Base-by-base conservation (phyloP, 2,797 vertebrate species). In the Sebastolobus altivelis region DNA sequence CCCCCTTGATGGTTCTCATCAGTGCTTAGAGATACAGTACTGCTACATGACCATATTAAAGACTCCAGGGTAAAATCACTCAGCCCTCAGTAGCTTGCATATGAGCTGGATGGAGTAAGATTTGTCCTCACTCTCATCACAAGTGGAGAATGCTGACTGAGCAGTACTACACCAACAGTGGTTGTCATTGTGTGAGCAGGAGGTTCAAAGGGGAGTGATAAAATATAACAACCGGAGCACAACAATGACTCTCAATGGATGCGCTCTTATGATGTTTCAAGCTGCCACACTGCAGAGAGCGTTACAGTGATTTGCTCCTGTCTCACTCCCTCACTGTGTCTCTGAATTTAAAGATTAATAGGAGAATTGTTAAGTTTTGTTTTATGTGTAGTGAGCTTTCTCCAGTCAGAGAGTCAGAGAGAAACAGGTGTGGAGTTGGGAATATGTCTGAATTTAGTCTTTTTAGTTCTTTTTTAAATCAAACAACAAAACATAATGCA, bases 51-150 rank as follows among this genome's bases (percentile, higher is more conserved):
- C 46, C 65, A 40, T 54, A 73, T 60, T 54, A 69, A 75, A 60
- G 62, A 73, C 80, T 77, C 80, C 18, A 37, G 72, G 59, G 72
- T 75, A 27, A 66, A 82, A 80, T 69, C 63, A 73, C 59, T 77
- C 80, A 56, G 68, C 60, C 66, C 62, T 72, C 76, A 55, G 72
- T 55, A 25, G 52, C 77, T 81, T 71, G 37, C 65, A 73, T 73
- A 86, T 55, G 69, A 74, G 70, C 54, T 75, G 55, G 25, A 78
- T 35, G 66, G 37, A 87, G 68, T 67, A 72, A 35, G 61, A 75
- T 71, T 55, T 66, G 70, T 83, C 55, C 62, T 72, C 56, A 65
- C 16, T 55, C 46, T 77, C 27, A 65, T 68, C 67, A 60, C 27
- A 35, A 35, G 31, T 54, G 25, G 7, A 52, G 31, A 79, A 16